phyloP scores from a whole-genome alignment of 2,888 invertebrate genomes.

The Leptopilina myrica region DNA sequence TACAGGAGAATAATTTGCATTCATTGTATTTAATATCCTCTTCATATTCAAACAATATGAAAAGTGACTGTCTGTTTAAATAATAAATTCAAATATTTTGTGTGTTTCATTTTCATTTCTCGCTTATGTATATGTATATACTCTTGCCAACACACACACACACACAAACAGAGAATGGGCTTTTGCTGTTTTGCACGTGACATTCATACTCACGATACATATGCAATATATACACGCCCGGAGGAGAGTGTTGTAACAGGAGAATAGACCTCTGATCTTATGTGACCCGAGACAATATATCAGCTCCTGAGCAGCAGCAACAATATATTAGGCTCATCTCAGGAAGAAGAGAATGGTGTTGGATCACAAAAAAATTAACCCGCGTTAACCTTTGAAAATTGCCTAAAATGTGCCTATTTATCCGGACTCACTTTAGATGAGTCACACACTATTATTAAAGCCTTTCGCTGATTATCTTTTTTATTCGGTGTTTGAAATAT shows the following conservation, averaged over 20 bases:
- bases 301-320: constrained; percentile 28
- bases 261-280: constrained; percentile 28
- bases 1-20: constrained; percentile 7
- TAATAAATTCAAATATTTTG: constrained; percentile 14
- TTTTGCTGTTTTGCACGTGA: constrained; percentile 25
- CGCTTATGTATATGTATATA: too few relatives aligned
- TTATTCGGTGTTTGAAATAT: too few relatives aligned
- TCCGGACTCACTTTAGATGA: background rate
- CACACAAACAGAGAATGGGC: background rate
- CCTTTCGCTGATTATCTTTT: too few relatives aligned
- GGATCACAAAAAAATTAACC: constrained; percentile 17
- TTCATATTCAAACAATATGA: constrained; percentile 4
- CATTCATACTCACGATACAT: constrained; percentile 12
- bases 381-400: background rate
- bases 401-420: background rate
- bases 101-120: constrained; percentile 9
- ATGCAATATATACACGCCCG: constrained; percentile 6
- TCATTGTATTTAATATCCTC: background rate
- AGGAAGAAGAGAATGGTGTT: constrained; percentile 13
- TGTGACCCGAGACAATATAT: constrained; percentile 27
- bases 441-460: background rate
- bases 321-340: constrained; percentile 12
- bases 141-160: background rate
- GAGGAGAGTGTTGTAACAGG: constrained; percentile 2
- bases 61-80: background rate